Evolutionary conservation across 2,113 vertebrate species (phyloP), one percentile per base, ranked within the genome.

Genomic region (Corythaixoides concolor): DNA sequence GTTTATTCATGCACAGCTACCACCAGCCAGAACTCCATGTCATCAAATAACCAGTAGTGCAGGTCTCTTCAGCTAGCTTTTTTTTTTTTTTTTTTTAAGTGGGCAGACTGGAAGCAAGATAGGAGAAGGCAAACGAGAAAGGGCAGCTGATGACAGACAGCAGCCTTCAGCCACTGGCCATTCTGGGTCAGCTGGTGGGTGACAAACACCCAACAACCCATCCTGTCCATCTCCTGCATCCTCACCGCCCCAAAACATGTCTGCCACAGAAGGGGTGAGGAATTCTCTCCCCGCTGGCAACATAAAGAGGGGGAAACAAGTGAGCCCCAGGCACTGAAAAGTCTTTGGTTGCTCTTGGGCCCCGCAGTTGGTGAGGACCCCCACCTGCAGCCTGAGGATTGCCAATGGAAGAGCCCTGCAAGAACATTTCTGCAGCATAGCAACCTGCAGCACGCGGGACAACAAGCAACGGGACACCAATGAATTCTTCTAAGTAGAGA

Each of bases 1-100:
- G 41, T 93, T 97, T 96, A 95, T 92, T 89, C 86, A 95, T 83
- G 85, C 66, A 91, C 64, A 79, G 70, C 87, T 79, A 89, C 92
- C 92, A 92, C 70, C 66, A 95, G 58, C 53, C 94, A 89, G 74
- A 87, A 82, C 37, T 91, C 18, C 23, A 82, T 53, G 35, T 72
- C 72, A 84, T 94, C 89, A 93, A 80, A 85, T 84, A 90, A 93
- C 33, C 64, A 80, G 90, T 64, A 93, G 27, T 26, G 49, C 68
- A 79, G 58, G 84, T 85, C 89, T 89, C 64, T 89, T 66, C 49
- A 60, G 35, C 20, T 67, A 56, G 52, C 1, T 35, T 86, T 67
- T 19, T 28, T 63, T 33, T 39, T 63, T 33, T 39, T 11, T 28
- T 33, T 53, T 90, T 67, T 50, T 8, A 58, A 66, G 24, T 0